Percentiles rank a stretch among this genome's conserved stretches.
phyloP scores from a whole-genome alignment of 2,888 invertebrate genomes.

The Leptopterna dolabrata region DNA sequence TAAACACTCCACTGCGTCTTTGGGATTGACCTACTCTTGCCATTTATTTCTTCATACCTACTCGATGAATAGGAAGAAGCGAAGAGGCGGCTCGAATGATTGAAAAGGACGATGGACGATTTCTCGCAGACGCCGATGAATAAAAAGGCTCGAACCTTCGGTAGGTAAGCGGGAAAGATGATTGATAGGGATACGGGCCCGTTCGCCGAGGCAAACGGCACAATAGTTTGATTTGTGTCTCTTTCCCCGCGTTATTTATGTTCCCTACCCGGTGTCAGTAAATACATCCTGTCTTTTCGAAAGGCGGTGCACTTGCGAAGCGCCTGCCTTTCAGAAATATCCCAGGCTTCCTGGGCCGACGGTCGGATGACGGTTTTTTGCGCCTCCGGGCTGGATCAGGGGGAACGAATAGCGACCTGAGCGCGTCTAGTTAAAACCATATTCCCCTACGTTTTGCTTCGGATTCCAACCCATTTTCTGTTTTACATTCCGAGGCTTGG shows the following conservation, averaged over 20 bases:
- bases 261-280: background rate
- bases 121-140: background rate
- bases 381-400: background rate
- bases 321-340: conserved; percentile 2
- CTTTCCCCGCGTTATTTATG: conserved; percentile 13
- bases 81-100: background rate
- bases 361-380: background rate
- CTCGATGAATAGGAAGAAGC: background rate
- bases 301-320: background rate
- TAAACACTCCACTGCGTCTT: background rate
- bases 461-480: background rate
- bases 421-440: background rate
- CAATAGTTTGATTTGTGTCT: conserved; percentile 31
- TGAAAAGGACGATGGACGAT: background rate
- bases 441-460: background rate
- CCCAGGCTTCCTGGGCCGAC: conserved; percentile 4
- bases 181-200: background rate
- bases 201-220: background rate
- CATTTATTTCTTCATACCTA: no score
- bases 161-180: background rate
- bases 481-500: background rate
- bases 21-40: background rate
- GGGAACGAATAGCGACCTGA: background rate
- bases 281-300: conserved; percentile 4
- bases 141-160: background rate